Base-by-base conservation (phyloP, 2,888 invertebrate species). In the Drosophila mulleri region DNA sequence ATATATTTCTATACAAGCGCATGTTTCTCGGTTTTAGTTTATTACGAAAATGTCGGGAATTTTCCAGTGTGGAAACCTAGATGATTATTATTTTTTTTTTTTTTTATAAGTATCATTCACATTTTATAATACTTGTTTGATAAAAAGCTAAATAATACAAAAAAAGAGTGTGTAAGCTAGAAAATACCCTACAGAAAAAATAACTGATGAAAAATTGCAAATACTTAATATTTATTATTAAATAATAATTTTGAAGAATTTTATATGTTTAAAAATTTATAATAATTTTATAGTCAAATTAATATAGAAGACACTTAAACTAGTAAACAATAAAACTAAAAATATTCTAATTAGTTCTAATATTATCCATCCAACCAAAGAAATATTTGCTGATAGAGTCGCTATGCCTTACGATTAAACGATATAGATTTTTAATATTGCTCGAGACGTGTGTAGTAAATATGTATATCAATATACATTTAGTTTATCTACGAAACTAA, bases 91-190 rank as follows among this genome's bases (percentile, higher is more conserved):
- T n/a, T n/a, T n/a, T n/a, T n/a, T 71, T 52, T 63, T 57, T 65
- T 70, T 65, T 50, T 35, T 50, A 50, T 35, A 35, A 50, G 50
- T 50, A 35, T 20, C 62, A 64, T 64, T 79, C 44, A 57, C 18
- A 45, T 62, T 77, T 64, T 67, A 50, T 54, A 78, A 67, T 86
- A 83, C 75, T 75, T 54, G 88, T 83, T 83, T 59, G 29, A 56
- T 41, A 63, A 64, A 64, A 68, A 48, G 66, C 50, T 67, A 59
- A 56, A 56, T 54, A 20, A 60, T 67, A 12, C 2, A 37, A 53
- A 53, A 12, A 39, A 39, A 26, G 39, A 50, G 3, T 18, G 1
- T 4, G 8, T 32, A 2, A 14, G 9, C 39, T 54, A n/a, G 11
- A 11, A 39, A 12, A 26, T 39, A 54, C 53, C 39, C 53, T 39